phyloP scores from a whole-genome alignment of 2,797 vertebrate genomes.

The Loriculus beryllinus region DNA sequence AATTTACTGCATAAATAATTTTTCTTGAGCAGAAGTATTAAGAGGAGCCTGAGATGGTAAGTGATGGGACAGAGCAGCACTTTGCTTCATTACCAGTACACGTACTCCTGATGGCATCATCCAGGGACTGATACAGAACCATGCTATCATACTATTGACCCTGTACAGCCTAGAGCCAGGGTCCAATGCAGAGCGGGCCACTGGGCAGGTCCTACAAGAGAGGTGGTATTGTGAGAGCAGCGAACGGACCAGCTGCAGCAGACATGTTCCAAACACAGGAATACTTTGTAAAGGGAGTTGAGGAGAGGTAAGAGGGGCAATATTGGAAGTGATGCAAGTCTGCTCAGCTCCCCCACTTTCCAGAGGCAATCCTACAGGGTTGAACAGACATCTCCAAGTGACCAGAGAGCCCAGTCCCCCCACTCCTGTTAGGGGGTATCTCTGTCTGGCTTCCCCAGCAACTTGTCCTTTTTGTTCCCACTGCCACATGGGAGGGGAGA shows the following conservation, averaged over 20 bases:
- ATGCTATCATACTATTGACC: rapidly evolving
- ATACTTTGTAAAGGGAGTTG: neutral
- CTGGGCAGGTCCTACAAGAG: neutral
- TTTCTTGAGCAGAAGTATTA: neutral
- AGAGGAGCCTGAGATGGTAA: neutral
- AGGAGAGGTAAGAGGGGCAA: neutral
- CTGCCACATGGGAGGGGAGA: neutral
- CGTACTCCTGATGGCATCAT: neutral
- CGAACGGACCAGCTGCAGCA: neutral
- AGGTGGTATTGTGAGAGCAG: neutral
- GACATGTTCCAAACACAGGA: neutral
- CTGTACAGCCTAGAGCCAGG: neutral
- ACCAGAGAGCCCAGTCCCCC: neutral
- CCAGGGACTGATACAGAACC: neutral
- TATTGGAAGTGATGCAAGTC: neutral
- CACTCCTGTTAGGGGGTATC: neutral
- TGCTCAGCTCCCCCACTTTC: neutral
- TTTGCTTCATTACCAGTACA: neutral
- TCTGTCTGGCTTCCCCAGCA: neutral
- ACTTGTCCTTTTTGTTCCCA: neutral
- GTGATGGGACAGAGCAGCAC: neutral
- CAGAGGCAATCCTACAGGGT: neutral
- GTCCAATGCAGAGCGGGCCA: neutral
- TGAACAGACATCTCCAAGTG: neutral
- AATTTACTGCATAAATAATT: neutral